These are phyloP conservation scores for Oscheius onirici DNA, from an alignment of 2,888 invertebrate species.

Conservation along the genomic window DNA sequence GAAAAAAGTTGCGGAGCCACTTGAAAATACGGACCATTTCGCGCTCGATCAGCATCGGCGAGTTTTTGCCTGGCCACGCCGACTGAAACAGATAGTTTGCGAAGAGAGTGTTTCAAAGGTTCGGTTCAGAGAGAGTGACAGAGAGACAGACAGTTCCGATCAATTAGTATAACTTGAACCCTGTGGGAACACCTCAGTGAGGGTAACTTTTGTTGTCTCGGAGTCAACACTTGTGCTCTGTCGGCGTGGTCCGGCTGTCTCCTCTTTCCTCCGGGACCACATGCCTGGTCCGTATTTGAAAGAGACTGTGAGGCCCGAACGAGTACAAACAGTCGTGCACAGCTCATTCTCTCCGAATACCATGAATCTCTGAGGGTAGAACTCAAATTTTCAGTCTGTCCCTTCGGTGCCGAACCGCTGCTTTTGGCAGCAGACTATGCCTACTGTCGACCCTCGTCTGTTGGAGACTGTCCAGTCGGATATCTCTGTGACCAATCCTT, in stretches of 20 bases:
- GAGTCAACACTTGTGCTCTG: constrained; percentile 5
- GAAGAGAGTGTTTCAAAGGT: too few species aligned
- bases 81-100: too few species aligned
- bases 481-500: constrained; percentile 68
- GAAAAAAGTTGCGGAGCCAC: constrained; percentile 30
- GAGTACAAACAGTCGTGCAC: constrained; percentile 26
- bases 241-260: constrained; percentile 1
- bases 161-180: too few species aligned
- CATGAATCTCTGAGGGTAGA: constrained; percentile 79
- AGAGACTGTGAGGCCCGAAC: background rate
- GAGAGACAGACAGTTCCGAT: too few species aligned
- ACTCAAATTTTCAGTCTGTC: constrained; percentile 61
- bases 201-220: constrained; percentile 22
- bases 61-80: constrained; percentile 18
- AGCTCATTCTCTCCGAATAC: constrained; percentile 10
- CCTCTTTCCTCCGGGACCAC: constrained; percentile 21
- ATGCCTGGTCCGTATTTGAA: constrained; percentile 21
- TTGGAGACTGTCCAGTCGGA: constrained; percentile 66
- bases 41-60: constrained; percentile 12
- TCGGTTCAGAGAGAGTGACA: too few species aligned
- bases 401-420: constrained; percentile 66
- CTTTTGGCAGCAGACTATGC: constrained; percentile 62
- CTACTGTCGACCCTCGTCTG: constrained; percentile 65
- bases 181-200: background rate
- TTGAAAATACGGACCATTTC: constrained; percentile 24